Percentiles rank a stretch among this genome's conserved stretches.
phyloP scores from a whole-genome alignment of 2,888 invertebrate genomes.

The Dioctria rufipes region DNA sequence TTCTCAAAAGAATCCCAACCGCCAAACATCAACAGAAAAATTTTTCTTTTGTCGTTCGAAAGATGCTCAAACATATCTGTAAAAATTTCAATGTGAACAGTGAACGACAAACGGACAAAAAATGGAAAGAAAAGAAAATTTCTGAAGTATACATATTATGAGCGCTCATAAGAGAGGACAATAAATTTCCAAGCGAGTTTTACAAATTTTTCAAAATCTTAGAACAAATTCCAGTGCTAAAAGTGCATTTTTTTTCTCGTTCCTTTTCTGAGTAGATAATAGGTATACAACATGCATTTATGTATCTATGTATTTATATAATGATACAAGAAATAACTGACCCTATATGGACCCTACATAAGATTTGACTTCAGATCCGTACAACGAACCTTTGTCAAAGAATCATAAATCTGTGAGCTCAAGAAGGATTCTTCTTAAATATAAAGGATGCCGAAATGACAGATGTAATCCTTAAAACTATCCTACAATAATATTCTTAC shows the following conservation, averaged over 20 bases:
- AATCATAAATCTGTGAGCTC: conserved; percentile 24
- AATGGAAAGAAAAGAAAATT: conserved; percentile 12
- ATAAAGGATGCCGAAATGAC: conserved; percentile 31
- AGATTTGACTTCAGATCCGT: neutral
- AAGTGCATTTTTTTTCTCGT: neutral
- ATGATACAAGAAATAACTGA: too few species aligned
- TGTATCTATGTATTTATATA: neutral
- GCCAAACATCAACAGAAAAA: neutral
- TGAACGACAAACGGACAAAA: neutral
- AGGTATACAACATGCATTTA: neutral
- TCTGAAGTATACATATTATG: conserved; percentile 16
- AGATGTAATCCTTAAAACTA: conserved; percentile 10
- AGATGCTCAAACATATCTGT: neutral
- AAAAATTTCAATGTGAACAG: conserved; percentile 4
- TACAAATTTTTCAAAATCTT: conserved; percentile 7
- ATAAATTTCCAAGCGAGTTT: conserved; percentile 22
- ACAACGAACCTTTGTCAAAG: neutral
- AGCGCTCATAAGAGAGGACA: neutral
- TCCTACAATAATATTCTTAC: conserved; percentile 18
- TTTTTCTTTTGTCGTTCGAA: too few species aligned
- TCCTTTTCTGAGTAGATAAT: neutral
- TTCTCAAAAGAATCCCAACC: neutral
- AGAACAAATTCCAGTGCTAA: neutral
- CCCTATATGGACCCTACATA: too few species aligned
- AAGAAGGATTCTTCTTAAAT: conserved; percentile 3